Conservation (phyloP, 2,113 vertebrate genomes). For the Anguilla japonica region DNA sequence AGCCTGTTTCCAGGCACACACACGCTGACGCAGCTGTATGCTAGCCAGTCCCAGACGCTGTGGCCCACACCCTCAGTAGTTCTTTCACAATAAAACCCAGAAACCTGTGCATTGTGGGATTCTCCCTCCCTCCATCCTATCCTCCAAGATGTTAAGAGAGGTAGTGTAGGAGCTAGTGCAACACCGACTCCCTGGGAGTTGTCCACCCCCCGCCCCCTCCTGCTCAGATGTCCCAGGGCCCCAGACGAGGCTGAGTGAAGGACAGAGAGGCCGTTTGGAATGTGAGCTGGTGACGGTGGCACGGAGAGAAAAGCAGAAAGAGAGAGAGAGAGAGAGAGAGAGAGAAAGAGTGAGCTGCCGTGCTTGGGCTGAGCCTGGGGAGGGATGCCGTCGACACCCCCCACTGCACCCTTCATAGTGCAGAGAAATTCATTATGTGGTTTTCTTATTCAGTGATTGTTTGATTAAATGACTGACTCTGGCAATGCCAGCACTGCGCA, state of each 20-base stretch:
- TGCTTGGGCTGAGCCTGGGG: background rate
- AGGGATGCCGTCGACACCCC: background rate
- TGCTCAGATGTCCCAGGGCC: background rate
- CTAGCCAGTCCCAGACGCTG: background rate
- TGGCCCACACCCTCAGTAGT: background rate
- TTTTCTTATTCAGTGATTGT: background rate
- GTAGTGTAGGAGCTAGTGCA: background rate
- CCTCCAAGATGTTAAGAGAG: background rate
- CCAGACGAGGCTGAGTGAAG: too few relatives aligned
- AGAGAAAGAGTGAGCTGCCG: background rate
- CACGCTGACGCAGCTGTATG: background rate
- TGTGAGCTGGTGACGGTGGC: background rate
- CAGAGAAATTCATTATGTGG: background rate
- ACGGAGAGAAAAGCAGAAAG: background rate
- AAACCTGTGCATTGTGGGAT: background rate
- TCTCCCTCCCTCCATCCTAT: background rate
- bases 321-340: background rate
- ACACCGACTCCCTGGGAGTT: background rate
- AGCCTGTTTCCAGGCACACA: background rate
- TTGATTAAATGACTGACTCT: background rate
- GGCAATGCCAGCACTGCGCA: constrained; percentile 77
- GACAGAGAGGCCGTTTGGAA: background rate
- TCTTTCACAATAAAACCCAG: background rate
- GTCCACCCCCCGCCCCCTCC: background rate
- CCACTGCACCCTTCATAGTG: background rate